A percentile compares a stretch with the other conserved stretches of the same genome.
phyloP scores from a whole-genome alignment of 2,113 vertebrate species.

The Myotis brandtii region DNA sequence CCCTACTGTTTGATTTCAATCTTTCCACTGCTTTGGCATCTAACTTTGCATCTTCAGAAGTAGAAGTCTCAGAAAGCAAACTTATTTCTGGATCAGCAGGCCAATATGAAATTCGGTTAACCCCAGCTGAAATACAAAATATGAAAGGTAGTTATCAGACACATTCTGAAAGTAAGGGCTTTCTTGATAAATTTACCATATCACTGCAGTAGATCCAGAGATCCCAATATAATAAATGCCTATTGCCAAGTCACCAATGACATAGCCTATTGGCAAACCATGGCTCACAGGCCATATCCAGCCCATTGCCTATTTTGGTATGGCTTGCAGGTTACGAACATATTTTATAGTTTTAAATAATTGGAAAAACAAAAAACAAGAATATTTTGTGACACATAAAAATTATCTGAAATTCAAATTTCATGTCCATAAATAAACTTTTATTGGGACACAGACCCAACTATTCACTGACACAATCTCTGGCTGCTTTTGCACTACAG shows the following conservation, averaged over 20 bases:
- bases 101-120: constrained; percentile 97
- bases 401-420: constrained; percentile 35
- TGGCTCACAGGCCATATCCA: neutral
- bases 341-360: constrained; percentile 28
- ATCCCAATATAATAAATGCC: neutral
- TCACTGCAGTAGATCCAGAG: neutral
- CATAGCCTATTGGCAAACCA: neutral
- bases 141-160: constrained; percentile 59
- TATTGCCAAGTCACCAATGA: neutral
- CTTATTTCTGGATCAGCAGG: constrained; percentile 96
- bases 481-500: neutral
- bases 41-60: constrained; percentile 90
- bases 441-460: neutral
- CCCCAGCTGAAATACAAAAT: constrained; percentile 90
- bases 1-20: constrained; percentile 94
- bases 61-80: constrained; percentile 83
- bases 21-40: constrained; percentile 93
- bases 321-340: neutral
- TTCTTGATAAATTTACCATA: constrained; percentile 34
- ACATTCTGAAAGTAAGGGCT: neutral
- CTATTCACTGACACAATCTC: neutral
- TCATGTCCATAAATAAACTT: constrained; percentile 9
- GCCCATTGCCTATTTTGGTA: neutral
- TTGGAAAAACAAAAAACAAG: neutral
- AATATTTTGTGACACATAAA: neutral